Conservation (phyloP, 2,113 vertebrate genomes). For the Protomyctophum bolini region DNA sequence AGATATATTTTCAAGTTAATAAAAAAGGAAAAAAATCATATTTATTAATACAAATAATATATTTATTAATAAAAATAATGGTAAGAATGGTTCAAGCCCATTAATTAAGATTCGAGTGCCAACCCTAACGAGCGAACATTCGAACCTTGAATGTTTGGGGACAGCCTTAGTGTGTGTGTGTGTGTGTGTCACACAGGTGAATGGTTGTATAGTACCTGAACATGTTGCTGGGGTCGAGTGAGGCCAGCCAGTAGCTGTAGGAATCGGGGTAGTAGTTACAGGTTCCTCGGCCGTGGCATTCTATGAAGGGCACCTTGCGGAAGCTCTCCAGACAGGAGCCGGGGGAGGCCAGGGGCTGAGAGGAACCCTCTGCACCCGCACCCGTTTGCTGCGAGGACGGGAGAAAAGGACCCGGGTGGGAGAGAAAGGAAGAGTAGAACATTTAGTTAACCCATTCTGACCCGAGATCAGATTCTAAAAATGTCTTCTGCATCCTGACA, state of each 20-base stretch:
- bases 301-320: constrained; percentile 86
- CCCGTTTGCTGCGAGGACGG: constrained; percentile 82
- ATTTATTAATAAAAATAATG: too few relatives aligned
- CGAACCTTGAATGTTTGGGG: too few relatives aligned
- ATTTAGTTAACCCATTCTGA: too few relatives aligned
- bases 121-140: too few relatives aligned
- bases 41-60: too few relatives aligned
- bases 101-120: too few relatives aligned
- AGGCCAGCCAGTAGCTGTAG: constrained; percentile 91
- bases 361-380: constrained; percentile 87
- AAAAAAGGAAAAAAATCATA: too few relatives aligned
- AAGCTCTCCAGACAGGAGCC: constrained; percentile 90
- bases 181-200: not conserved
- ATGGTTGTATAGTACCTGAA: constrained; percentile 85
- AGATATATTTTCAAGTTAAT: too few relatives aligned
- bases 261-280: constrained; percentile 91
- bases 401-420: not conserved
- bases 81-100: too few relatives aligned
- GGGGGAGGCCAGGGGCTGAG: constrained; percentile 86
- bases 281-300: constrained; percentile 87
- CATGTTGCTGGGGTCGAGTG: constrained; percentile 79
- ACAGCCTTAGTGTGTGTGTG: too few relatives aligned
- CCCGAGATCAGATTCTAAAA: too few relatives aligned
- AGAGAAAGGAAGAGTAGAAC: constrained; percentile 2
- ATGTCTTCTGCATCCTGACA: too few relatives aligned